These are phyloP conservation scores for Aradus depressus DNA, from an alignment of 2,888 invertebrate species.

Conservation along the genomic window DNA sequence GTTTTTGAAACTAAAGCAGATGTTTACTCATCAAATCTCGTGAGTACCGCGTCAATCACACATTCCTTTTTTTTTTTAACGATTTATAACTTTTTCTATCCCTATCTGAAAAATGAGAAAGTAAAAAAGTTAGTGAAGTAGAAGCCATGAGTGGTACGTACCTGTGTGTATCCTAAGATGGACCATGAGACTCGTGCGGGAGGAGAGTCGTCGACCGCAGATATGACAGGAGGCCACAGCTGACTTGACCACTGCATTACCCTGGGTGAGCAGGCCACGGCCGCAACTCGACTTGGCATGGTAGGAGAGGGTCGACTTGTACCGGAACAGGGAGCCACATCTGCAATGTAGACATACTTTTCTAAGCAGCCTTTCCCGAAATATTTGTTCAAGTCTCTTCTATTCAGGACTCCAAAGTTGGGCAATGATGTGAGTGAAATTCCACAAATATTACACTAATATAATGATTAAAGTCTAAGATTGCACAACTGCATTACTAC, in stretches of 20 bases:
- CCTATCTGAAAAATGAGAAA: too few relatives aligned
- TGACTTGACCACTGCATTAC: constrained; percentile 23
- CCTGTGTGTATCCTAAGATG: constrained; percentile 27
- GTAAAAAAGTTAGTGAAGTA: too few relatives aligned
- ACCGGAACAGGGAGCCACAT: constrained; percentile 26
- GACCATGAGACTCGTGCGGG: constrained; percentile 27
- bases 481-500: constrained; percentile 5
- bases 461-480: neutral
- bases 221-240: constrained; percentile 24
- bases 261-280: constrained; percentile 22
- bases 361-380: too few relatives aligned
- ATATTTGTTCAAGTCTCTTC: too few relatives aligned
- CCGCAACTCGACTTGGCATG: constrained; percentile 28
- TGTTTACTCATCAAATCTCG: too few relatives aligned
- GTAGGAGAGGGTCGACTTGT: constrained; percentile 27
- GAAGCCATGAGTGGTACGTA: too few relatives aligned
- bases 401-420: too few relatives aligned
- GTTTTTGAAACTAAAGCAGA: too few relatives aligned
- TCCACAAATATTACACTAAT: neutral
- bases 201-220: constrained; percentile 24
- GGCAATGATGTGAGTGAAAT: neutral
- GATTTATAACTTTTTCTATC: too few relatives aligned
- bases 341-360: too few relatives aligned
- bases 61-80: too few relatives aligned
- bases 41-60: too few relatives aligned